These are phyloP conservation scores for Furcula furcula DNA, from an alignment of 2,888 invertebrate genomes.

Conservation along the genomic window DNA sequence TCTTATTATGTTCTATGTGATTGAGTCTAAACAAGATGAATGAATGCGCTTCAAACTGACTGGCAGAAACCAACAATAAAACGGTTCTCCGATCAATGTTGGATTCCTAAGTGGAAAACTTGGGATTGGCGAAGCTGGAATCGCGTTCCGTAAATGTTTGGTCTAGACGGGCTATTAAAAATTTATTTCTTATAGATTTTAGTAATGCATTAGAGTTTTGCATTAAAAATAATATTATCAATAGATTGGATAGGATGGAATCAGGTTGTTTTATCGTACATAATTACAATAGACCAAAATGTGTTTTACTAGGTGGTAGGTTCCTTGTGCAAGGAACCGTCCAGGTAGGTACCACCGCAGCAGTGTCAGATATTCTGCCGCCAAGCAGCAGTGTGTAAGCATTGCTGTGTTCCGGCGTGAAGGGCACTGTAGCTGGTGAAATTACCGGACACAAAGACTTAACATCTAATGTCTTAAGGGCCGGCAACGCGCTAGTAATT, in stretches of 20 bases:
- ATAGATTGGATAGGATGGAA: constrained; percentile 4
- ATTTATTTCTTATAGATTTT: constrained; percentile 61
- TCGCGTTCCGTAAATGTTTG: constrained; percentile 53
- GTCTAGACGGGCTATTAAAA: constrained; percentile 78
- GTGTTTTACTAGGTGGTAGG: too few species aligned
- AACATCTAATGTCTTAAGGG: too few species aligned
- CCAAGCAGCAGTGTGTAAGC: too few species aligned
- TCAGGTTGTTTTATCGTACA: constrained; percentile 2
- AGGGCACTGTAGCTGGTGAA: too few species aligned
- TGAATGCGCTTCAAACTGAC: constrained; percentile 41
- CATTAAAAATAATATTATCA: constrained; percentile 15
- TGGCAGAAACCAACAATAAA: constrained; percentile 58
- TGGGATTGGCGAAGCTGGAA: constrained; percentile 60
- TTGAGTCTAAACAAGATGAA: constrained; percentile 71
- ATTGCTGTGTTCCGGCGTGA: too few species aligned
- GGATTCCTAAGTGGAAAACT: constrained; percentile 62
- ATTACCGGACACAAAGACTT: too few species aligned
- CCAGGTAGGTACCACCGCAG: too few species aligned
- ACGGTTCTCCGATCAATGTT: constrained; percentile 57
- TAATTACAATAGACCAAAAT: not conserved
- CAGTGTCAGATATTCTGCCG: too few species aligned
- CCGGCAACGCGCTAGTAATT: too few species aligned
- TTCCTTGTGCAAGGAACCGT: too few species aligned
- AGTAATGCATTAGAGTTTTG: constrained; percentile 41
- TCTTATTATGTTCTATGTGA: constrained; percentile 65